Percentiles rank a stretch among this genome's conserved stretches.
Evolutionary conservation across 2,113 vertebrate species (phyloP).

Genomic region (Phalacrocorax pelagicus): DNA sequence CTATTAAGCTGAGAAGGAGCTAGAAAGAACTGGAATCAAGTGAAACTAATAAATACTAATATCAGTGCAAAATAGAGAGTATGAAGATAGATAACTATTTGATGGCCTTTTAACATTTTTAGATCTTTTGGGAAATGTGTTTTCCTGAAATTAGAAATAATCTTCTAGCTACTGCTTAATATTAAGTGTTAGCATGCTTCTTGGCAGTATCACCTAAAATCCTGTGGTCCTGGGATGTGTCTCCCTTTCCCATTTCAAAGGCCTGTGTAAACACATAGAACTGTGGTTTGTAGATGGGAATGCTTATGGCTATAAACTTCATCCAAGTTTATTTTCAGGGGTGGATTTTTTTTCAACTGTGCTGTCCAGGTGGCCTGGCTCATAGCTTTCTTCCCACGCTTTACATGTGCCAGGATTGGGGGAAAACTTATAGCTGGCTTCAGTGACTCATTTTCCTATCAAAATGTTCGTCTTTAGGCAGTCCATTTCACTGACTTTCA

Average conservation of each 20-base stretch:
- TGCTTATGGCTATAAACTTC: not conserved
- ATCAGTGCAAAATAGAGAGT: not conserved
- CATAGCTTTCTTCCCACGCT: constrained; percentile 5
- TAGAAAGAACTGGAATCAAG: not conserved
- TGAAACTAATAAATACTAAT: not conserved
- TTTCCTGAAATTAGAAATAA: not conserved
- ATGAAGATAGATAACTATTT: not conserved
- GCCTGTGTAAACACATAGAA: not conserved
- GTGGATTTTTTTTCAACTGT: not conserved
- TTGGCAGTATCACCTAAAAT: not conserved
- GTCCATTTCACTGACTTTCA: not conserved
- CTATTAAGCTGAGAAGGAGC: not conserved
- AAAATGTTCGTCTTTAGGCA: not conserved
- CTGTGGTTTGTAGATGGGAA: not conserved
- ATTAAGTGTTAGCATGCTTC: not conserved
- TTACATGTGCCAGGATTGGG: not conserved
- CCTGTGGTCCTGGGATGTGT: not conserved
- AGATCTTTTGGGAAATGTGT: not conserved
- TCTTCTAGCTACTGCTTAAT: not conserved
- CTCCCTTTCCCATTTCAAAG: constrained; percentile 16
- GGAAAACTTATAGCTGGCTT: not conserved
- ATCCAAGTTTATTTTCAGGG: constrained; percentile 36
- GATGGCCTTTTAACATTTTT: not conserved
- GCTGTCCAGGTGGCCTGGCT: constrained; percentile 35
- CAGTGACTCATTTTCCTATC: not conserved